A percentile compares a stretch with the other conserved stretches of the same genome.
Conservation (phyloP, 2,888 invertebrate genomes). For the Gonocerus acuteangulatus region DNA sequence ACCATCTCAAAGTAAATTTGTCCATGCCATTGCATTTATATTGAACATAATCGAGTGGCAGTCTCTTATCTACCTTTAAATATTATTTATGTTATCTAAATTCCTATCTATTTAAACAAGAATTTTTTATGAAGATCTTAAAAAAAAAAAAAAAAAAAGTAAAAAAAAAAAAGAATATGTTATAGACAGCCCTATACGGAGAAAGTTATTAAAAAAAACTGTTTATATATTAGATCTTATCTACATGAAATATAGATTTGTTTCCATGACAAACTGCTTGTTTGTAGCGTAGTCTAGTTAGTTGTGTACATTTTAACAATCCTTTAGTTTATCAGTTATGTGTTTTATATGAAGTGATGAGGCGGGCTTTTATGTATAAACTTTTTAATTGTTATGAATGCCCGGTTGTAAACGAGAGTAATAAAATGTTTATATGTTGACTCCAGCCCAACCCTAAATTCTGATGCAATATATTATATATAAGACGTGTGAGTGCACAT, state of each 20-base stretch:
- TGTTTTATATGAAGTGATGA: slow-evolving; percentile 24
- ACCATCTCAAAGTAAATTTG: slow-evolving; percentile 21
- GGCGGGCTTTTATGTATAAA: slow-evolving; percentile 18
- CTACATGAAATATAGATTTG: slow-evolving; percentile 26
- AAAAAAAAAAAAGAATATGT: slow-evolving; percentile 25
- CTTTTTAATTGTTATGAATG: slow-evolving; percentile 24
- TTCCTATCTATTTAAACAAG: slow-evolving; percentile 27
- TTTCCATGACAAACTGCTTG: slow-evolving; percentile 34
- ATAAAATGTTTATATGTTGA: slow-evolving; percentile 11
- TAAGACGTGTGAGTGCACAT: neutral
- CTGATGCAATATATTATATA: neutral
- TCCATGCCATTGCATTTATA: slow-evolving; percentile 27
- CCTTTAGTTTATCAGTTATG: slow-evolving; percentile 28
- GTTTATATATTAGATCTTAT: slow-evolving; percentile 35
- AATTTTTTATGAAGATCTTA: slow-evolving; percentile 3
- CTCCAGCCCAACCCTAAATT: slow-evolving; percentile 10
- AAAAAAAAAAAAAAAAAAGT: neutral
- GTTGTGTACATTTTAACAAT: slow-evolving; percentile 34
- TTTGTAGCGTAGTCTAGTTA: slow-evolving; percentile 34
- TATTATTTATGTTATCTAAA: slow-evolving; percentile 33
- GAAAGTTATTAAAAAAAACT: slow-evolving; percentile 27
- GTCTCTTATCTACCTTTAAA: slow-evolving; percentile 8
- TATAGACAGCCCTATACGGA: slow-evolving; percentile 31
- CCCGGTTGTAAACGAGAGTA: slow-evolving; percentile 9
- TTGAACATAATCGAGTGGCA: slow-evolving; percentile 23